Percentiles rank a stretch among this genome's conserved stretches.
phyloP scores from a whole-genome alignment of 1,140 invertebrate species.

The Drosophila pseudoananassae region DNA sequence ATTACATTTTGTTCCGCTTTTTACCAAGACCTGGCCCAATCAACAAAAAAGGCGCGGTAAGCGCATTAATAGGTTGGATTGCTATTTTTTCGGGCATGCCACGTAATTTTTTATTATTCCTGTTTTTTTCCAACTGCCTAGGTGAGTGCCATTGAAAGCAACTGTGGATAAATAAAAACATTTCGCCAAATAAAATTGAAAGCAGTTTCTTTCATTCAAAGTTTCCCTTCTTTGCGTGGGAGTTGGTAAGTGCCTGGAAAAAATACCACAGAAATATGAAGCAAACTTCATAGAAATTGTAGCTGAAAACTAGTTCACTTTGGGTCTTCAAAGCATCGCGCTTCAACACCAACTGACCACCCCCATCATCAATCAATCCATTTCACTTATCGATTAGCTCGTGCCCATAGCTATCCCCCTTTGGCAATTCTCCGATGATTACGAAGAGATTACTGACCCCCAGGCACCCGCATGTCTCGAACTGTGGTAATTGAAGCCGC shows the following conservation, averaged over 20 bases:
- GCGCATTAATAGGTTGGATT: constrained; percentile 64
- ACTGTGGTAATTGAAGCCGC: constrained; percentile 40
- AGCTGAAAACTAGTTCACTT: constrained; percentile 36
- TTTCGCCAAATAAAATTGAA: constrained; percentile 16
- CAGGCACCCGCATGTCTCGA: constrained; percentile 39
- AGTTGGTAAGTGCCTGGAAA: constrained; percentile 4
- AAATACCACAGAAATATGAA: constrained; percentile 1
- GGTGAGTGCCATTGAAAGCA: constrained; percentile 21
- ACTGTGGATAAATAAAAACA: constrained; percentile 27
- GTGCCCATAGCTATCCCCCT: constrained; percentile 23
- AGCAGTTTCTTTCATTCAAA: constrained; percentile 14
- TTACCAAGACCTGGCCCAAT: constrained; percentile 46
- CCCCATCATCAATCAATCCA: constrained; percentile 60
- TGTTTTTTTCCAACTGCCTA: constrained; percentile 46
- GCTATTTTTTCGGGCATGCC: constrained; percentile 51
- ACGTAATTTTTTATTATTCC: constrained; percentile 45
- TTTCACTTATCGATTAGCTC: constrained; percentile 66
- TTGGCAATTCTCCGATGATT: constrained; percentile 21
- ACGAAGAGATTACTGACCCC: constrained; percentile 14
- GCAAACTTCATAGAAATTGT: neutral
- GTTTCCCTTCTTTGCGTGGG: constrained; percentile 16
- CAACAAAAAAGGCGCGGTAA: constrained; percentile 43
- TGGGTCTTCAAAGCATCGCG: constrained; percentile 1
- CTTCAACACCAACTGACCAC: constrained; percentile 14
- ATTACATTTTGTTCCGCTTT: constrained; percentile 14